Evolutionary conservation across 2,113 vertebrate species (phyloP), one percentile per base, ranked within the genome.

Genomic region (Myotis brandtii): DNA sequence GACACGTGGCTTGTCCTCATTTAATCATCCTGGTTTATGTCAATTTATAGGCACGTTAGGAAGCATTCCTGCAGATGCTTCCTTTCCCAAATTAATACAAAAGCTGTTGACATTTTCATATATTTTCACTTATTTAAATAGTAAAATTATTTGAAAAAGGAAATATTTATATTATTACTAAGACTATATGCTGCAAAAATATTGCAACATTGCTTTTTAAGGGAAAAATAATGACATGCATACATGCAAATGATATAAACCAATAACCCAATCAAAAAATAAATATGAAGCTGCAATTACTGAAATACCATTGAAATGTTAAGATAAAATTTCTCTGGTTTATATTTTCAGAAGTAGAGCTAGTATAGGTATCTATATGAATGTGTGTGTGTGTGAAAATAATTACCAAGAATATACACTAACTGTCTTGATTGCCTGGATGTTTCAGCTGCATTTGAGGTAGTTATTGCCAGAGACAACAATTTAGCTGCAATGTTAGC

Each of bases 21-120:
- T 86, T 91, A 59, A 92, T 95, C 92, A 93, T 73, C 56, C 48
- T 59, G 43, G 23, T 66, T 84, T 85, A 23, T 37, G 17, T 92
- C 97, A 56, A 6, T 82, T 83, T 95, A 81, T 7, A 70, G 73
- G 56, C 52, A 67, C 12, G 5, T 48, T 43, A 86, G 54, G 48
- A 72, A 92, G 50, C 32, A 12, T 72, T 27, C 2, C 72, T 25
- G 6, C 43, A 72, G 37, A 86, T 5, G 32, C 2, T 34, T 76
- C 23, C 37, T 48, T 90, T 37, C 59, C 40, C 5, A 12, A 72
- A 59, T 81, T 50, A 37, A n/a, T 75, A 23, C 37, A 25, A 46
- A 21, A 66, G 21, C n/a, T 37, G 1, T 66, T 94, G 14, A 4
- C 23, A 52, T 75, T 93, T 79, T 77, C 46, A 43, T 16, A 21